phyloP scores from a whole-genome alignment of 1,140 invertebrate genomes.

The Sesamia nonagrioides region DNA sequence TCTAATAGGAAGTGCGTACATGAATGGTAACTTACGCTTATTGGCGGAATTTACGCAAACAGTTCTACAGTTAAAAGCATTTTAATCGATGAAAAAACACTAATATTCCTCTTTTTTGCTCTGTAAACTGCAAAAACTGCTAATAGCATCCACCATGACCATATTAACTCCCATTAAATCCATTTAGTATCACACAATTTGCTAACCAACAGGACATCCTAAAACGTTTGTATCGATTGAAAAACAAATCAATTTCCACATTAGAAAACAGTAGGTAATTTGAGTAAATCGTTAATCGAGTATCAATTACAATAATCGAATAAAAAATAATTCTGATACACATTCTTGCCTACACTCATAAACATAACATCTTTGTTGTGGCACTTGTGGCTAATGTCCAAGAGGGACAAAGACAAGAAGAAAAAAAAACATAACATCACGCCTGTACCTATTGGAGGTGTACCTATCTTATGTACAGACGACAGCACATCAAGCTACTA shows the following conservation, averaged over 20 bases:
- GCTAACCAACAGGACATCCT: slow-evolving; percentile 16
- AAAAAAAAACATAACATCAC: no score
- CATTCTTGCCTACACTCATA: no score
- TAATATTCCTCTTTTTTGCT: not conserved
- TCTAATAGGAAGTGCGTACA: not conserved
- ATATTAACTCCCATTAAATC: not conserved
- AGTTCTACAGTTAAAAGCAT: no score
- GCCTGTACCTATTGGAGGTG: no score
- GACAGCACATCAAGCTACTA: no score
- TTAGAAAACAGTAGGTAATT: slow-evolving; percentile 23
- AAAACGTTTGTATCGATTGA: slow-evolving; percentile 14
- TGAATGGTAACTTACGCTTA: no score
- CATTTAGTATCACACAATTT: slow-evolving; percentile 4
- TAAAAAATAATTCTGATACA: not conserved
- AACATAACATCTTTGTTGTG: no score
- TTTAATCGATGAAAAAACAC: not conserved
- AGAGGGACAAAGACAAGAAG: no score
- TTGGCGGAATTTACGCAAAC: not conserved
- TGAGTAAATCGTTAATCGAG: not conserved
- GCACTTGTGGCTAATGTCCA: no score
- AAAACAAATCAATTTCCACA: slow-evolving; percentile 45
- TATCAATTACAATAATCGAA: slow-evolving; percentile 22
- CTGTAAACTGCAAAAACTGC: not conserved
- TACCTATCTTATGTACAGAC: no score
- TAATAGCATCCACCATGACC: not conserved